Evolutionary conservation across 2,888 invertebrate species (phyloP).

Genomic region (Tipula helvola): DNA sequence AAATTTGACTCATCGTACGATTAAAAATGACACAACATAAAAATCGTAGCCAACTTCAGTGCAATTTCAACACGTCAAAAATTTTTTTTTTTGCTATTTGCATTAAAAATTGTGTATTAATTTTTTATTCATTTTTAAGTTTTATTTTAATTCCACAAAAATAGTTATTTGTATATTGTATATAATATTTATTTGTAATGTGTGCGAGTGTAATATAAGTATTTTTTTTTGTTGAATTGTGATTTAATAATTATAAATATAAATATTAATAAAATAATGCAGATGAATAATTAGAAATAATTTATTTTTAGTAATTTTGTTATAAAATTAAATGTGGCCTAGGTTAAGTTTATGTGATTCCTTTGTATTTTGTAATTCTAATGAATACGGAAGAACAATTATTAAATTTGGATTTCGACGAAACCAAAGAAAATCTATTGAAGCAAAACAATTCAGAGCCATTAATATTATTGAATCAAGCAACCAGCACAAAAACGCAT

Average conservation of each 20-base stretch:
- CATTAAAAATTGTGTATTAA: not conserved
- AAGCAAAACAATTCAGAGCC: not conserved
- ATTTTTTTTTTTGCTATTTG: not conserved
- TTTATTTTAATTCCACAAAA: not conserved
- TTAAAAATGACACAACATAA: not conserved
- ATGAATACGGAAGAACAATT: constrained; percentile 51
- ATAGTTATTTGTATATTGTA: not conserved
- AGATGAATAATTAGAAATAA: not conserved
- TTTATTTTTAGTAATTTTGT: not conserved
- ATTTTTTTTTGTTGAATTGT: not conserved
- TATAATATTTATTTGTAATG: not conserved
- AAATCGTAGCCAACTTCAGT: not conserved
- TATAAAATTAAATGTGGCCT: constrained; percentile 10
- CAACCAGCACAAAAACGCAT: not conserved
- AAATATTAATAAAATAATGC: not conserved
- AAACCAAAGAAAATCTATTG: constrained; percentile 19
- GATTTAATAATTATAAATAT: not conserved
- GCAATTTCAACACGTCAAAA: not conserved
- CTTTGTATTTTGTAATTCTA: constrained; percentile 28
- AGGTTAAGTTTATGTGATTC: constrained; percentile 8
- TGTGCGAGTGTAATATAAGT: not conserved
- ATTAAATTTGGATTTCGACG: constrained; percentile 50
- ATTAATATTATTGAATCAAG: not conserved
- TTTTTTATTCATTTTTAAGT: not conserved
- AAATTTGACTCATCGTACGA: not conserved